Percentiles rank a stretch among this genome's conserved stretches.
phyloP scores from a whole-genome alignment of 2,888 invertebrate genomes.

The Machimus rusticus region DNA sequence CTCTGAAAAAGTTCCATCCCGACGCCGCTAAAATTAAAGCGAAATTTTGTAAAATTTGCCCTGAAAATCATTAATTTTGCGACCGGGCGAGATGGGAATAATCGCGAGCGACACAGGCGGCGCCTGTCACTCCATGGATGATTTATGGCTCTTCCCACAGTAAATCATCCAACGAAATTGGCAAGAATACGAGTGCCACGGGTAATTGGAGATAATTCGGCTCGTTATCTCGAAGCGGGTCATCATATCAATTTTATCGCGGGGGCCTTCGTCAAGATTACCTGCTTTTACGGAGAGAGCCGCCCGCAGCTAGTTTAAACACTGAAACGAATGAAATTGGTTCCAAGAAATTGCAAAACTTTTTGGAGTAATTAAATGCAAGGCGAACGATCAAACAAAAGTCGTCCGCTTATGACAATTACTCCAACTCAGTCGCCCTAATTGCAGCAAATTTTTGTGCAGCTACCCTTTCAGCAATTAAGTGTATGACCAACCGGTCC shows the following conservation, averaged over 20 bases:
- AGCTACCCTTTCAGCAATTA: neutral
- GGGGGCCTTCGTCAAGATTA: neutral
- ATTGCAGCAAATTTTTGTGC: neutral
- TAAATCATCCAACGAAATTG: conserved; percentile 11
- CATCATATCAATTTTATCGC: conserved; percentile 20
- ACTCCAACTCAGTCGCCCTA: neutral
- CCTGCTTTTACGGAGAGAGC: neutral
- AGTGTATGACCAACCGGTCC: neutral
- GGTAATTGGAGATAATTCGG: conserved; percentile 15
- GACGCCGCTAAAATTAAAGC: neutral
- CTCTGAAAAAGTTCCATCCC: neutral
- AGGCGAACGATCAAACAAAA: neutral
- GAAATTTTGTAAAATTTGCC: neutral
- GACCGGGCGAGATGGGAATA: neutral
- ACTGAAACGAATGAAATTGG: neutral
- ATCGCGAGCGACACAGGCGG: conserved; percentile 2
- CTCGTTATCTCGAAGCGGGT: conserved; percentile 1
- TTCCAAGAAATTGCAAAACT: neutral
- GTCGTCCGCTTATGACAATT: neutral
- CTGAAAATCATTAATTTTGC: neutral
- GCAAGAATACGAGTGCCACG: conserved; percentile 6
- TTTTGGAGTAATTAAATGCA: neutral
- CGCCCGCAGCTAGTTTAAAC: neutral
- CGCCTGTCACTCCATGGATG: neutral
- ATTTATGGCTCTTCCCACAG: conserved; percentile 18